These are phyloP conservation scores for Pheosia gnoma DNA, from an alignment of 2,888 invertebrate species.

Conservation along the genomic window DNA sequence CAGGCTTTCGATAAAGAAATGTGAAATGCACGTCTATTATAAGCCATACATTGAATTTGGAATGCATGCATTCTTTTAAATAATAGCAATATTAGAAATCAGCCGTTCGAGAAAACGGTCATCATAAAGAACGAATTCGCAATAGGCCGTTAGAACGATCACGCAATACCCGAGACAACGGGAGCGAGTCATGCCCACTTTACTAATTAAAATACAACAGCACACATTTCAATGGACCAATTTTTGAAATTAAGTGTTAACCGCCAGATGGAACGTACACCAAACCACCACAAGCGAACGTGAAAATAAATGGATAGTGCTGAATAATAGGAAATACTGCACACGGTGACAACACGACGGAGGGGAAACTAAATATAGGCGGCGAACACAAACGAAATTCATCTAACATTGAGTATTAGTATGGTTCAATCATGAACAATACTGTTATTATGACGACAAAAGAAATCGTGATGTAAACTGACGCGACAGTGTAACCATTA, in stretches of 20 bases:
- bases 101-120: constrained; percentile 27
- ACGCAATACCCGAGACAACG: constrained; percentile 58
- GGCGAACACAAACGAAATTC: constrained; percentile 3
- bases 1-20: too few relatives aligned
- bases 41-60: neutral
- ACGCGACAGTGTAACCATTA: neutral
- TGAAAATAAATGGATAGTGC: constrained; percentile 13
- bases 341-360: constrained; percentile 23
- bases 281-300: neutral
- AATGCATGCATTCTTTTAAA: neutral
- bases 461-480: neutral
- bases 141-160: constrained; percentile 54
- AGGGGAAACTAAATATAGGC: constrained; percentile 26
- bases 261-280: constrained; percentile 9
- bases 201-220: constrained; percentile 63
- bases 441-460: neutral
- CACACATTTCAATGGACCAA: constrained; percentile 20
- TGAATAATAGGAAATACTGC: constrained; percentile 9
- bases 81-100: neutral
- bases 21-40: too few relatives aligned
- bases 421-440: neutral
- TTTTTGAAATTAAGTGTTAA: constrained; percentile 23
- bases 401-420: neutral
- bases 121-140: constrained; percentile 53
- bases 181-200: constrained; percentile 62